Conservation (phyloP, 2,888 invertebrate genomes). For the Epinotia demarniana region DNA sequence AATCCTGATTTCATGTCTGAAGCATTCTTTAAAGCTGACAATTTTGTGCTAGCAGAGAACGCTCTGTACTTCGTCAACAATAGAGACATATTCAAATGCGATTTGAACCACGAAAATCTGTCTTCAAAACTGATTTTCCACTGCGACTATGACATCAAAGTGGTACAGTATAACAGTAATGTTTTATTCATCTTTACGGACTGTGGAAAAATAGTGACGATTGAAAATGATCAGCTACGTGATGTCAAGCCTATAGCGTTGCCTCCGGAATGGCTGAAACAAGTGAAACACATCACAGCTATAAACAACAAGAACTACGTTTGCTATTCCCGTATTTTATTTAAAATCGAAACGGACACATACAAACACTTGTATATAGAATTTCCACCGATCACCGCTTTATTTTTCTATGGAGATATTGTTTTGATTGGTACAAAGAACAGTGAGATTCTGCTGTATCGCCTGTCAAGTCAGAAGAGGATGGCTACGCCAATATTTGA, state of each 20-base stretch:
- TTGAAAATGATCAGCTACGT: slow-evolving; percentile 54
- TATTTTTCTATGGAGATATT: slow-evolving; percentile 73
- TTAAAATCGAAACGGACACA: slow-evolving; percentile 71
- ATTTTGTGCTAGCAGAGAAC: slow-evolving; percentile 63
- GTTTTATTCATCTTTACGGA: slow-evolving; percentile 66
- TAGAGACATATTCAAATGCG: slow-evolving; percentile 65
- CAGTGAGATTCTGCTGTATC: slow-evolving; percentile 70
- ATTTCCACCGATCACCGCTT: slow-evolving; percentile 70
- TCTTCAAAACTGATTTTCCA: slow-evolving; percentile 60
- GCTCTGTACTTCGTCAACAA: slow-evolving; percentile 64
- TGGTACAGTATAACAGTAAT: slow-evolving; percentile 61
- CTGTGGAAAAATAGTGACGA: slow-evolving; percentile 67
- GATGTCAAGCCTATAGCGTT: slow-evolving; percentile 57
- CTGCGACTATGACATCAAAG: slow-evolving; percentile 68
- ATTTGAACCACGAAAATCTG: slow-evolving; percentile 58
- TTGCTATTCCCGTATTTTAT: slow-evolving; percentile 71
- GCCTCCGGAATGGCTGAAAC: slow-evolving; percentile 70
- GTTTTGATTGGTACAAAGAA: slow-evolving; percentile 67
- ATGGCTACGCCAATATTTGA: slow-evolving; percentile 66
- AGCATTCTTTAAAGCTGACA: slow-evolving; percentile 67
- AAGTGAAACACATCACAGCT: slow-evolving; percentile 65
- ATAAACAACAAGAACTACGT: slow-evolving; percentile 71
- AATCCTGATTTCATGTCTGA: slow-evolving; percentile 57
- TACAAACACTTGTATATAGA: slow-evolving; percentile 71
- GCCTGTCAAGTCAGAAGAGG: slow-evolving; percentile 65